These are phyloP conservation scores for Ambastaia sidthimunki DNA, from an alignment of 2,797 vertebrate genomes.

Conservation along the genomic window DNA sequence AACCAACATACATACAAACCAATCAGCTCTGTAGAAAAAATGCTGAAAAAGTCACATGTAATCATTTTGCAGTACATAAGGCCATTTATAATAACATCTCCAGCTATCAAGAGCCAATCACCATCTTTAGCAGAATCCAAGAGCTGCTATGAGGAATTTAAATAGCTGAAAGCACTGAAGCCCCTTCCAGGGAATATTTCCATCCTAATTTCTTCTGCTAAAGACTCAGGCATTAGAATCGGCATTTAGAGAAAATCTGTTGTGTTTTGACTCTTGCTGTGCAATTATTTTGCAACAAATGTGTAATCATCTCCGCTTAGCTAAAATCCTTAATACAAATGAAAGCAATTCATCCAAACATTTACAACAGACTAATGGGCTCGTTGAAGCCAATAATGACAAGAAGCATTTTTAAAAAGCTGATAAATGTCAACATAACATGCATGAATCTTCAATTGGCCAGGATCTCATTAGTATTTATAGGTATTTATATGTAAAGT, in stretches of 20 bases:
- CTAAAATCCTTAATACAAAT: background rate
- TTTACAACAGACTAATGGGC: slow-evolving; percentile 7
- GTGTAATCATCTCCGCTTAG: slow-evolving; percentile 14
- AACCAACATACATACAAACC: background rate
- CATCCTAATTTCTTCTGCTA: slow-evolving; percentile 24
- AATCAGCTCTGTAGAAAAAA: background rate
- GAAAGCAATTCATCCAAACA: slow-evolving; percentile 5
- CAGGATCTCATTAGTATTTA: background rate
- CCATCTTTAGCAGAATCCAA: slow-evolving; percentile 25
- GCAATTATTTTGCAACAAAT: slow-evolving; percentile 36
- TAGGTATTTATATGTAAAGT: background rate
- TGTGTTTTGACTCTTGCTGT: background rate
- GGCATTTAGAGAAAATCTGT: slow-evolving; percentile 19
- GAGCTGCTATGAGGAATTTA: slow-evolving; percentile 28
- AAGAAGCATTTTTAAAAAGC: background rate
- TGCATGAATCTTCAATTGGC: background rate
- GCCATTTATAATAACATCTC: slow-evolving; percentile 59
- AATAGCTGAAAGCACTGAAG: slow-evolving; percentile 3
- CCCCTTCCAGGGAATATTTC: slow-evolving; percentile 20
- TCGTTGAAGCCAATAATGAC: background rate
- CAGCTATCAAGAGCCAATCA: slow-evolving; percentile 45
- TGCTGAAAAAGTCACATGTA: background rate
- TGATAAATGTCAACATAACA: slow-evolving; percentile 2
- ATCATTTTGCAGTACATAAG: slow-evolving; percentile 7
- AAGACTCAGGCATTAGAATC: slow-evolving; percentile 23